These are phyloP conservation scores for Eolophus roseicapilla DNA, from an alignment of 2,113 vertebrate genomes.

Conservation along the genomic window DNA sequence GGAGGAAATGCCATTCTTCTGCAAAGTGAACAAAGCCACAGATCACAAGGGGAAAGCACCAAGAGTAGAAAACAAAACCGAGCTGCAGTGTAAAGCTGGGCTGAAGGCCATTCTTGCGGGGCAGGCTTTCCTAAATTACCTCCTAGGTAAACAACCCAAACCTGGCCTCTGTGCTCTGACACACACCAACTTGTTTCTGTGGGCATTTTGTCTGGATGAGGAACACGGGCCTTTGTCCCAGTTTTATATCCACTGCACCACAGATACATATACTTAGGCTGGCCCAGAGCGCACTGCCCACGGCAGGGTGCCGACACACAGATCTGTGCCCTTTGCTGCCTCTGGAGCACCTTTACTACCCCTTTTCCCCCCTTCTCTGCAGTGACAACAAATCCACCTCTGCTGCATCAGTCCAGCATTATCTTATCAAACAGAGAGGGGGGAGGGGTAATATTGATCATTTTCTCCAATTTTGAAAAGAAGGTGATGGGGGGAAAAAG, in stretches of 20 bases:
- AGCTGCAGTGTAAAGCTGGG: background rate
- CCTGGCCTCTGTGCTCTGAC: conserved; percentile 5
- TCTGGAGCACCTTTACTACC: background rate
- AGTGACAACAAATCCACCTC: background rate
- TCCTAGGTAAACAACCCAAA: conserved; percentile 10
- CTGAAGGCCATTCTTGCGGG: background rate
- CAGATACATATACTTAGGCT: background rate
- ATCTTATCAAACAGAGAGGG: background rate
- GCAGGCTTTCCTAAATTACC: conserved; percentile 43
- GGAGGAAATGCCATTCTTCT: background rate
- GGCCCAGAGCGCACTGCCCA: rapidly evolving
- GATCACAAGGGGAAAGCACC: background rate
- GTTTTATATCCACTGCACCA: background rate
- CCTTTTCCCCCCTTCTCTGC: background rate
- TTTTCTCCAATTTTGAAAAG: background rate
- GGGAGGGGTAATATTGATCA: background rate
- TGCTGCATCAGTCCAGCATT: background rate
- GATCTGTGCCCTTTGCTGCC: background rate
- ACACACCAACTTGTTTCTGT: background rate
- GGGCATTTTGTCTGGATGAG: background rate
- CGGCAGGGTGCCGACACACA: background rate
- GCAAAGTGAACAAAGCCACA: background rate
- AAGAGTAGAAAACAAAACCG: background rate
- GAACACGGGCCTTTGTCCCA: background rate
- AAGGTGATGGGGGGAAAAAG: background rate